Conservation (phyloP, 2,888 invertebrate species). For the Napeogenes sylphis region DNA sequence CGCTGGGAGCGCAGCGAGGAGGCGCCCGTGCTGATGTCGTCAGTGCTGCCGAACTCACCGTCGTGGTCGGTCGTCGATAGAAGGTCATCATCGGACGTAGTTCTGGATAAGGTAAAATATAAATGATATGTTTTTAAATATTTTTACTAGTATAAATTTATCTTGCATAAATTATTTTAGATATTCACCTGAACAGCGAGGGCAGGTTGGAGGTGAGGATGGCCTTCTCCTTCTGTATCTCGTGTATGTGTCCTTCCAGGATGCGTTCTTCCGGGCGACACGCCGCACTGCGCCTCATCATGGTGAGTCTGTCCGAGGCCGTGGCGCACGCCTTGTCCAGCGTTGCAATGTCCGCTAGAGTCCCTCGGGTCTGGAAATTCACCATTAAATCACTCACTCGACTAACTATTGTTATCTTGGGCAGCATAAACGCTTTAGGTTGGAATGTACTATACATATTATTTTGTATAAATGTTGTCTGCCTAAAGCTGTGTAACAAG, state of each 20-base stretch:
- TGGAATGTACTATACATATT: too few species aligned
- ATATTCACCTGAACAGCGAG: constrained; percentile 79
- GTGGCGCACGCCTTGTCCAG: constrained; percentile 91
- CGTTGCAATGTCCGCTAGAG: constrained; percentile 92
- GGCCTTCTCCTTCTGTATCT: constrained; percentile 89
- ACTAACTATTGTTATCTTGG: too few species aligned
- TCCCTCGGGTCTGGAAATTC: constrained; percentile 84
- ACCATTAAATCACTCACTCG: not conserved
- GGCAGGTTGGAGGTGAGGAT: constrained; percentile 88
- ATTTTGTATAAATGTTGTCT: too few species aligned
- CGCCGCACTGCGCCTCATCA: constrained; percentile 74
- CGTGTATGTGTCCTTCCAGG: constrained; percentile 86
- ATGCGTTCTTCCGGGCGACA: constrained; percentile 85
- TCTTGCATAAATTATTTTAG: too few species aligned
- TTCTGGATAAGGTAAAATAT: constrained; percentile 59
- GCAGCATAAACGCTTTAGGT: too few species aligned
- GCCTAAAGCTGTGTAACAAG: too few species aligned
- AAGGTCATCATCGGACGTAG: constrained; percentile 93
- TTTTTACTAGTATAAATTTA: too few species aligned
- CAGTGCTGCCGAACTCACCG: constrained; percentile 82
- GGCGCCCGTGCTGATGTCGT: constrained; percentile 74
- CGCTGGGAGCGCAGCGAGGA: constrained; percentile 61
- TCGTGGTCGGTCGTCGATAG: constrained; percentile 86
- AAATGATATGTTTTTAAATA: not conserved
- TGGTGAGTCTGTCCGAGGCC: constrained; percentile 87